Conservation (phyloP, 2,113 vertebrate species). For the Mus musculus region DNA sequence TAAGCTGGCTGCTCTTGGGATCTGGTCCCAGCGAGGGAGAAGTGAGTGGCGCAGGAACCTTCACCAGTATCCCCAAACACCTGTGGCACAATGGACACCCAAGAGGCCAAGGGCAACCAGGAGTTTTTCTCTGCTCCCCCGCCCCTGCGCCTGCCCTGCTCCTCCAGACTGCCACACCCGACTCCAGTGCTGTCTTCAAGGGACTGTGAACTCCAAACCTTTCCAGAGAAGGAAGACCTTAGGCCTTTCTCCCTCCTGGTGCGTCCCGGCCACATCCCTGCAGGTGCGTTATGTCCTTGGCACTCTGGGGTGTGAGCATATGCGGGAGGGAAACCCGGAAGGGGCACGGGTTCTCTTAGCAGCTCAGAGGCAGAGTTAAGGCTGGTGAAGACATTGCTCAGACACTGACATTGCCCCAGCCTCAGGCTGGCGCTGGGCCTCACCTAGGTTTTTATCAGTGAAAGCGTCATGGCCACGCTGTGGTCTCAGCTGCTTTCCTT, state of each 20-base stretch:
- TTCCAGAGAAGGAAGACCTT: not conserved
- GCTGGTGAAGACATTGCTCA: not conserved
- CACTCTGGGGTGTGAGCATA: not conserved
- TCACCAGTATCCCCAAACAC: no score
- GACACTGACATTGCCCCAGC: not conserved
- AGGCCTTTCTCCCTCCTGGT: not conserved
- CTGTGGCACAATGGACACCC: not conserved
- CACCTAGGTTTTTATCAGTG: fast-evolving
- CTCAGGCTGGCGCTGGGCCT: not conserved
- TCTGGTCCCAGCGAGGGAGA: not conserved
- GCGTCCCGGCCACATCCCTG: not conserved
- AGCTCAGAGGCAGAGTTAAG: not conserved
- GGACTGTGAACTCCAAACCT: not conserved
- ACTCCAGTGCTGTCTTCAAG: no score
- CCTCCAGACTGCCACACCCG: not conserved
- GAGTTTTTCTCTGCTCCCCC: not conserved
- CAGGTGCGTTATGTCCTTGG: not conserved
- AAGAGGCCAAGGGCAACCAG: not conserved
- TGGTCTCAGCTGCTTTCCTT: not conserved
- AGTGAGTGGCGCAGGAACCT: not conserved
- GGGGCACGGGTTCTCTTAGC: not conserved
- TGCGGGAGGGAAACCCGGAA: not conserved
- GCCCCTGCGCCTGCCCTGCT: not conserved
- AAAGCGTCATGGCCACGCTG: not conserved
- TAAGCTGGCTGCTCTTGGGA: not conserved